These are phyloP conservation scores for Chloroclysta siterata DNA, from an alignment of 2,888 invertebrate species.

Conservation along the genomic window DNA sequence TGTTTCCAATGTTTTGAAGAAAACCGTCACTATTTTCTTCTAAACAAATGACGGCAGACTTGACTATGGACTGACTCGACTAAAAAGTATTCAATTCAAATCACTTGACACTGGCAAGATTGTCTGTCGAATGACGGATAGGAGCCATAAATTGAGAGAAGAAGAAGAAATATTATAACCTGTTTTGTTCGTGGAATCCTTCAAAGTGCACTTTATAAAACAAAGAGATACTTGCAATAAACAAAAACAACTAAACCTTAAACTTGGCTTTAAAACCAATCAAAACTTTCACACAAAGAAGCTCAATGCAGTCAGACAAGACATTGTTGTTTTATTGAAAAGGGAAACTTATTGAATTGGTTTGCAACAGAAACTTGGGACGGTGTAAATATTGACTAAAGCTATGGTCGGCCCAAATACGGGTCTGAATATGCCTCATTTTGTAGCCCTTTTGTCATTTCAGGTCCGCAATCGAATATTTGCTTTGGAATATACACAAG, in stretches of 20 bases:
- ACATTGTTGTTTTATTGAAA: constrained; percentile 69
- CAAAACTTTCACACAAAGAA: constrained; percentile 70
- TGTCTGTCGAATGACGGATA: no score
- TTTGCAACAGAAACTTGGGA: constrained; percentile 60
- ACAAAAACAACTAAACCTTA: constrained; percentile 45
- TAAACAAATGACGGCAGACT: no score
- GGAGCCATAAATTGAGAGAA: no score
- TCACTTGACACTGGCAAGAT: no score
- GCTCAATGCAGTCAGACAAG: constrained; percentile 63
- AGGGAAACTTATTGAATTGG: constrained; percentile 63
- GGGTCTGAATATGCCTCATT: constrained; percentile 16
- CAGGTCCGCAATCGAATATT: no score
- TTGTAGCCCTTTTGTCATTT: not conserved
- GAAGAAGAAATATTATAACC: no score
- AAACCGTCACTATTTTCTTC: no score
- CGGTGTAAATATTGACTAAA: constrained; percentile 58
- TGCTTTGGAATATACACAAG: no score
- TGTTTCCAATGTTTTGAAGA: no score
- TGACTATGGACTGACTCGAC: no score
- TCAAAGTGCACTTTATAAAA: constrained; percentile 22
- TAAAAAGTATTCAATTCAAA: no score
- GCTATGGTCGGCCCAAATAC: constrained; percentile 33
- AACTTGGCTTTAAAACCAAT: constrained; percentile 66
- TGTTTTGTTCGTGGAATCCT: not conserved
- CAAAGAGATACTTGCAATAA: constrained; percentile 34